Percentiles rank a stretch among this genome's conserved stretches.
phyloP scores from a whole-genome alignment of 2,797 vertebrate genomes.

The Mormyrops attenuatus region DNA sequence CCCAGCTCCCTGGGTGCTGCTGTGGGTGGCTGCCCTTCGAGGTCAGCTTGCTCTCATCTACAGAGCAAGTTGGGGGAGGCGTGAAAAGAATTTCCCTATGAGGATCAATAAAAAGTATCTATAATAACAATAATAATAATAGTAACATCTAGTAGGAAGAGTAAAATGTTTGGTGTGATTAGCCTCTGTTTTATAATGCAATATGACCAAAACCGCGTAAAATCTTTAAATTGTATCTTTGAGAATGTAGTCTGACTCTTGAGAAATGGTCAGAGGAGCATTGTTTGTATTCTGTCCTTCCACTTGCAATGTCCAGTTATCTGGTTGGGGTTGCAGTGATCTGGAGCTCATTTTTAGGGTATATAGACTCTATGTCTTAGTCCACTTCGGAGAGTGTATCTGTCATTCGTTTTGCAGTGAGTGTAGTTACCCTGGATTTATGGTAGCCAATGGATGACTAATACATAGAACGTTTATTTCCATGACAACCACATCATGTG shows the following conservation, averaged over 20 bases:
- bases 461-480: background rate
- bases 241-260: background rate
- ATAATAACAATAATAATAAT: background rate
- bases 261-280: background rate
- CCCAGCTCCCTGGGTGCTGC: background rate
- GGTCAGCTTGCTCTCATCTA: background rate
- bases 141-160: background rate
- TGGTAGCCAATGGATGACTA: background rate
- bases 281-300: background rate
- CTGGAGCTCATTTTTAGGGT: background rate
- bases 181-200: background rate
- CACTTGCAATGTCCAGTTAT: background rate
- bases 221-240: background rate
- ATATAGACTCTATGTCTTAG: background rate
- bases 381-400: background rate
- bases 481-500: slow-evolving; percentile 3
- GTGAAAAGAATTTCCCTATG: background rate
- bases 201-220: background rate
- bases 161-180: background rate
- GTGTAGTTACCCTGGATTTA: background rate
- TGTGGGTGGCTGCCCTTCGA: background rate
- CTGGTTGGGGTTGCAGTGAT: background rate
- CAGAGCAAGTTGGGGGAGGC: background rate
- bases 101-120: background rate
- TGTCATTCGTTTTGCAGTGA: background rate